Evolutionary conservation across 2,888 invertebrate species (phyloP).

Genomic region (Caenorhabditis sinica): DNA sequence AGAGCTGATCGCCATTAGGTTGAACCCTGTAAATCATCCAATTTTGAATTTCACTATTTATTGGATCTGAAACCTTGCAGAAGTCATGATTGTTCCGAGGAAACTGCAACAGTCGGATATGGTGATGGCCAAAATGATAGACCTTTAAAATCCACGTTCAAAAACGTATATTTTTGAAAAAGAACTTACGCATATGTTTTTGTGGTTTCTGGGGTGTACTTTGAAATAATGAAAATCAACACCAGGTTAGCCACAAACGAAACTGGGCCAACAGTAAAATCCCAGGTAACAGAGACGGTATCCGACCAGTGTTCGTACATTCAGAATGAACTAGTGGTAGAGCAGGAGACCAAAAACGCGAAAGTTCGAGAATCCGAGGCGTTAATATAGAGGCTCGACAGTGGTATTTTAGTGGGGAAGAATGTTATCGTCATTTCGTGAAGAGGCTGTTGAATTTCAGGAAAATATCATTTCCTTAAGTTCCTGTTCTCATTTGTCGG

Average conservation of each 20-base stretch:
- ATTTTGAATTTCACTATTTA: no score
- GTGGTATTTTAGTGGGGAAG: no score
- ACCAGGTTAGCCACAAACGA: neutral
- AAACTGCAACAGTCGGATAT: slow-evolving; percentile 6
- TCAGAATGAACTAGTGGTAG: neutral
- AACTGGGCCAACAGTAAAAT: neutral
- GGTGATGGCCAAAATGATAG: slow-evolving; percentile 3
- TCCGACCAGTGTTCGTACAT: slow-evolving; percentile 30
- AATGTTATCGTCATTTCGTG: no score
- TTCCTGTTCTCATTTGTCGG: no score
- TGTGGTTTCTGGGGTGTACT: slow-evolving; percentile 6
- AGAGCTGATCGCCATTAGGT: neutral
- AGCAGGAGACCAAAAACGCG: neutral
- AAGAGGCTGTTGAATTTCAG: no score
- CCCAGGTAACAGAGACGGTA: neutral
- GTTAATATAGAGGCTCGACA: no score
- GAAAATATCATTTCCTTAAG: no score
- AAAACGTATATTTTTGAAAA: neutral
- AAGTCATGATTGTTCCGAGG: neutral
- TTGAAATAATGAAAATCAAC: neutral
- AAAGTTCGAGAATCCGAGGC: no score
- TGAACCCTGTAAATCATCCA: neutral
- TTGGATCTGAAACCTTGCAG: neutral
- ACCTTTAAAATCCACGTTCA: neutral
- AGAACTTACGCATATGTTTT: slow-evolving; percentile 28